Evolutionary conservation across 2,113 vertebrate species (phyloP).

Genomic region (Oncorhynchus tshawytscha): DNA sequence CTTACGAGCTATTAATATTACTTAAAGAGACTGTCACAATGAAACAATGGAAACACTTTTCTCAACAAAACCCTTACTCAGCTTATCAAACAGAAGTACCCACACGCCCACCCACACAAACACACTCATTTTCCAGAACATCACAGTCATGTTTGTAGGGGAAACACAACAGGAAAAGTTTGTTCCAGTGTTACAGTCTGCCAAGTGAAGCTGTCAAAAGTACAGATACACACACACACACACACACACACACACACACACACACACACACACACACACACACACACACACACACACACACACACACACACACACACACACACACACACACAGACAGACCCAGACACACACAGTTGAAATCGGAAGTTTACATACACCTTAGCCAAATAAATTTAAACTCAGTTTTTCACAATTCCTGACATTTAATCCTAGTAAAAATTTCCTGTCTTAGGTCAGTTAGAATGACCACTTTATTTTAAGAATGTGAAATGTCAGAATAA

Average conservation of each 20-base stretch:
- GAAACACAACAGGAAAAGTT: slow-evolving; percentile 39
- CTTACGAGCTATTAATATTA: background rate
- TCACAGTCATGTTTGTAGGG: slow-evolving; percentile 13
- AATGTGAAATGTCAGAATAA: too few relatives aligned
- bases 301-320: too few relatives aligned
- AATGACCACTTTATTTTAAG: too few relatives aligned
- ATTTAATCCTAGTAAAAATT: too few relatives aligned
- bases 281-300: too few relatives aligned
- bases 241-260: too few relatives aligned
- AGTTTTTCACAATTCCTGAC: too few relatives aligned
- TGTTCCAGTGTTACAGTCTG: background rate
- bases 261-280: background rate
- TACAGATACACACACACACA: background rate
- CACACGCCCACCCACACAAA: background rate
- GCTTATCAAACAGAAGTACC: background rate
- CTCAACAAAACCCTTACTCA: slow-evolving; percentile 5
- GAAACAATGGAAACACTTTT: background rate
- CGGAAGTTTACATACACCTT: too few relatives aligned
- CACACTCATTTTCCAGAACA: slow-evolving; percentile 12
- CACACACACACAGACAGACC: too few relatives aligned
- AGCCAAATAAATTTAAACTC: too few relatives aligned
- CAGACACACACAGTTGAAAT: background rate
- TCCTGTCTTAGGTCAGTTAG: too few relatives aligned
- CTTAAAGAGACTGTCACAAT: background rate
- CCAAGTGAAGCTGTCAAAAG: background rate